Percentiles rank a stretch among this genome's conserved stretches.
These are phyloP conservation scores for Leptinotarsa peninsularis DNA, from an alignment of 2,888 invertebrate species.

Conservation along the genomic window DNA sequence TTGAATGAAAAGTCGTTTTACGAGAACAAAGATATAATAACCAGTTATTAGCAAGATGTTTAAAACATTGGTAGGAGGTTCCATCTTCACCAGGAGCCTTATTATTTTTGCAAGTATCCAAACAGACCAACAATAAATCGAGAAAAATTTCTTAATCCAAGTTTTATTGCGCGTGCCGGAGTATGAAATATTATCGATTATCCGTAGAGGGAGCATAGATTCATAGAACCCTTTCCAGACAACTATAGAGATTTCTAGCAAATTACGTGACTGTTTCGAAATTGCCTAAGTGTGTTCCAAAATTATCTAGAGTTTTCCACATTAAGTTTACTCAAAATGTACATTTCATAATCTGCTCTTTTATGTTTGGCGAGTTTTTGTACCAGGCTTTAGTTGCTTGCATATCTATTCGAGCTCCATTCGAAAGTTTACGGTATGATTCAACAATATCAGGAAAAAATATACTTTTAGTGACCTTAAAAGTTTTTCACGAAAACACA, in stretches of 20 bases:
- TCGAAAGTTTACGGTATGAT: not conserved
- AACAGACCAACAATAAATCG: not conserved
- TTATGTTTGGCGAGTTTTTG: not conserved
- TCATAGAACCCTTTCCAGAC: constrained; percentile 9
- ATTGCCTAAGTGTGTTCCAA: not conserved
- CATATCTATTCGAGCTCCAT: not conserved
- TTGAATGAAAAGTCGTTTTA: too few species aligned
- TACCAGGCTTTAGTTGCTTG: not conserved
- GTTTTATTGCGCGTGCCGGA: not conserved
- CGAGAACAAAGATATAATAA: not conserved
- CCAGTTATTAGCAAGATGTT: too few species aligned
- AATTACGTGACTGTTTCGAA: not conserved
- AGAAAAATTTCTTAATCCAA: not conserved
- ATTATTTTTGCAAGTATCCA: constrained; percentile 9
- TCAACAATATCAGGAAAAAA: not conserved
- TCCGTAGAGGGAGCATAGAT: not conserved
- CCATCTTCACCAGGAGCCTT: constrained; percentile 8
- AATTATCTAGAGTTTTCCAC: not conserved
- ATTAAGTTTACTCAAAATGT: not conserved
- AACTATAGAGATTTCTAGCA: not conserved
- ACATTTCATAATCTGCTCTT: not conserved
- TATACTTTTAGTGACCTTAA: constrained; percentile 1
- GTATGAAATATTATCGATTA: not conserved
- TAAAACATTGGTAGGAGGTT: not conserved
- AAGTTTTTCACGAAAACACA: not conserved